Conservation (phyloP, 2,797 vertebrate species). For the Gorsachius magnificus region DNA sequence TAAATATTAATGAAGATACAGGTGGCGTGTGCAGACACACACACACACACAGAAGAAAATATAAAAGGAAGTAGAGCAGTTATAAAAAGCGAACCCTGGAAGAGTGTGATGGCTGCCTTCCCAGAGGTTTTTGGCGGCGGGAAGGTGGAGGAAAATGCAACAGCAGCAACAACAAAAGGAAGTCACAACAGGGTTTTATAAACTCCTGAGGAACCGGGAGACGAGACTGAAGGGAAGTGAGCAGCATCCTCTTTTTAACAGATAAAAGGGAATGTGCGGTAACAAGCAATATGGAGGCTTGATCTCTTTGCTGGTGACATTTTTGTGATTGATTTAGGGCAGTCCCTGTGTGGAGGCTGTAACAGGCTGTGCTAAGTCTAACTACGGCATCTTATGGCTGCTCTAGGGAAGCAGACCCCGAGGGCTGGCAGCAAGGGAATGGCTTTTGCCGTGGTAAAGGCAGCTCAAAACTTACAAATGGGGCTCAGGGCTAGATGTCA, state of each 20-base stretch:
- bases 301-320: conserved; percentile 4
- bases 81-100: conserved; percentile 58
- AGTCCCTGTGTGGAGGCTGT: neutral
- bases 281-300: conserved; percentile 6
- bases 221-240: neutral
- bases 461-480: neutral
- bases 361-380: neutral
- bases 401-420: neutral
- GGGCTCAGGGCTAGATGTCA: neutral
- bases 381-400: neutral
- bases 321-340: conserved; percentile 53
- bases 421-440: neutral
- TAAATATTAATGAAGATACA: conserved; percentile 65
- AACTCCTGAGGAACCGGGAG: neutral
- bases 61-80: conserved; percentile 64
- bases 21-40: neutral
- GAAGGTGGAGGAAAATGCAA: neutral
- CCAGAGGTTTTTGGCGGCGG: neutral
- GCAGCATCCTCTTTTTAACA: neutral
- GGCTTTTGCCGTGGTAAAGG: neutral
- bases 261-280: neutral
- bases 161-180: conserved; percentile 17
- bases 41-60: neutral
- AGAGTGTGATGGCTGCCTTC: conserved; percentile 52
- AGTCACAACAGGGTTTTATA: neutral